phyloP scores from a whole-genome alignment of 2,113 vertebrate species.

The Caranx melampygus region DNA sequence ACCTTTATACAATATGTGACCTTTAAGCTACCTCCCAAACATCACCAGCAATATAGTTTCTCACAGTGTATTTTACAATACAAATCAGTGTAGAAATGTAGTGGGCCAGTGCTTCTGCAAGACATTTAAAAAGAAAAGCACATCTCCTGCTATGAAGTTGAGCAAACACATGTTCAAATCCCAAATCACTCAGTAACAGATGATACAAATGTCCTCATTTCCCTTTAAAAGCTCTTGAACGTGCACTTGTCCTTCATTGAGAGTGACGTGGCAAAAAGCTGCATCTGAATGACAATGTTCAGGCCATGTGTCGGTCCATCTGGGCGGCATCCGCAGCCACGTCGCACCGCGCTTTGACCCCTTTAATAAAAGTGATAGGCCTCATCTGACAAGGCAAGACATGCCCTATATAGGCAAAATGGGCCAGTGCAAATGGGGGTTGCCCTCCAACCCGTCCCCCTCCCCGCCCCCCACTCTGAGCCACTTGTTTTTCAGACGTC shows the following conservation, averaged over 20 bases:
- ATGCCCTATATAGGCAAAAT: conserved; percentile 1
- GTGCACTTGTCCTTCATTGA: conserved; percentile 54
- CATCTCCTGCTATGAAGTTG: not conserved
- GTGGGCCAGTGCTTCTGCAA: not conserved
- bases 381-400: conserved; percentile 42
- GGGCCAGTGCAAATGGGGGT: conserved; percentile 56
- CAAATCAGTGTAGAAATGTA: too few relatives aligned
- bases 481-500: conserved; percentile 31
- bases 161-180: conserved; percentile 25
- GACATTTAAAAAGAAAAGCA: not conserved
- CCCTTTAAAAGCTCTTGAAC: conserved; percentile 34
- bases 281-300: conserved; percentile 78
- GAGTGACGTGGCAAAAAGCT: conserved; percentile 51
- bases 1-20: too few relatives aligned
- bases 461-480: not conserved
- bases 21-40: too few relatives aligned
- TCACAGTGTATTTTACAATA: too few relatives aligned
- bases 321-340: conserved; percentile 36
- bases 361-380: conserved; percentile 49
- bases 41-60: too few relatives aligned
- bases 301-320: conserved; percentile 76
- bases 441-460: conserved; percentile 14
- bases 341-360: conserved; percentile 22
- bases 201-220: conserved; percentile 38
- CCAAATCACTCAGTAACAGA: conserved; percentile 46